Conservation (phyloP, 2,797 vertebrate species). For the Lutjanus campechanus region DNA sequence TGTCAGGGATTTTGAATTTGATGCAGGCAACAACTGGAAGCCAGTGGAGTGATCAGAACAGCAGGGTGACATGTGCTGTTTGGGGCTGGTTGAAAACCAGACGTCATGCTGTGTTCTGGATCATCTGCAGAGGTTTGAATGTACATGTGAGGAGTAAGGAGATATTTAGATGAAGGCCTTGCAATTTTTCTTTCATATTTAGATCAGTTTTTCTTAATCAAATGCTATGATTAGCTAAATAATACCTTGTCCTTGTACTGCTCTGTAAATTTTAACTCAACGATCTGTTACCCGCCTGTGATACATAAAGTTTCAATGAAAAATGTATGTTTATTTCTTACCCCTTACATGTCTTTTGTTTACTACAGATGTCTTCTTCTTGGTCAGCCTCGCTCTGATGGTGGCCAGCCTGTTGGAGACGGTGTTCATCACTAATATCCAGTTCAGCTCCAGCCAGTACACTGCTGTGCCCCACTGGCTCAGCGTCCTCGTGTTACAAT, state of each 20-base stretch:
- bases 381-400: conserved; percentile 86
- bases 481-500: conserved; percentile 69
- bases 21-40: no score
- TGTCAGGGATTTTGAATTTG: no score
- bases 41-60: no score
- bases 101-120: no score
- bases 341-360: neutral
- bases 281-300: neutral
- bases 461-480: conserved; percentile 74
- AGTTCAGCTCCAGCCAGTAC: conserved; percentile 49
- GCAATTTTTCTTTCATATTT: no score
- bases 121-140: no score
- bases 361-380: conserved; percentile 81
- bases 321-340: neutral
- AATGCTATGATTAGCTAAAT: neutral
- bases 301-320: neutral
- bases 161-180: no score
- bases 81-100: no score
- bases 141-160: no score
- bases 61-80: no score
- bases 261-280: no score
- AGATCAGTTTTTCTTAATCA: neutral
- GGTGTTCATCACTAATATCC: conserved; percentile 82
- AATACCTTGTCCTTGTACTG: no score
- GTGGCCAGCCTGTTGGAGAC: conserved; percentile 86